Percentiles rank a stretch among this genome's conserved stretches.
Conservation (phyloP, 2,888 invertebrate genomes). For the Coronaproctus castanopsis region DNA sequence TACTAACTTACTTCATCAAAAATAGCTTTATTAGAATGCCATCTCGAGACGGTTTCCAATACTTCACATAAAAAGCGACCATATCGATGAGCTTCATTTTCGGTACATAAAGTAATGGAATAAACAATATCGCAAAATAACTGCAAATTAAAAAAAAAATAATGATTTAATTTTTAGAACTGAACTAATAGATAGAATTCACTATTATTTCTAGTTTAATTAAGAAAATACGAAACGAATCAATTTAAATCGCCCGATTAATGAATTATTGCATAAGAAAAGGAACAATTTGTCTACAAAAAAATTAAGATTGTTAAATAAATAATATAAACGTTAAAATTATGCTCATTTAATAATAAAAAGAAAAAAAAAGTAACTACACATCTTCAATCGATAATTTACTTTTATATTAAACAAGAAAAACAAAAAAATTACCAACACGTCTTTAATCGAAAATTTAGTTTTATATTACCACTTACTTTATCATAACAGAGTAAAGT, state of each 20-base stretch:
- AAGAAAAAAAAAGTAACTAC: too few species aligned
- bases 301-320: too few species aligned
- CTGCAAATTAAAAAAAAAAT: constrained; percentile 31
- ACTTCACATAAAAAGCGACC: constrained; percentile 84
- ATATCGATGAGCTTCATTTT: constrained; percentile 92
- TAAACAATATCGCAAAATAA: constrained; percentile 95
- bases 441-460: too few species aligned
- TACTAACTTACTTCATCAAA: constrained; percentile 48
- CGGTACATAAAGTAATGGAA: constrained; percentile 90
- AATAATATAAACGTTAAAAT: too few species aligned
- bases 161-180: constrained; percentile 2
- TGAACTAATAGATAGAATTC: too few species aligned
- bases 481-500: constrained; percentile 92
- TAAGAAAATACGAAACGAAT: too few species aligned
- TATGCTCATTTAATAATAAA: too few species aligned
- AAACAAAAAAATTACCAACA: too few species aligned
- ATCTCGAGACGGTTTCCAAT: constrained; percentile 84
- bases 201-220: too few species aligned
- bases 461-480: constrained; percentile 50
- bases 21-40: constrained; percentile 76
- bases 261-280: background rate
- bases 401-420: too few species aligned
- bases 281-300: too few species aligned
- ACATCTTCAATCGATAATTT: too few species aligned
- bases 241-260: constrained; percentile 4